A percentile compares a stretch with the other conserved stretches of the same genome.
phyloP scores from a whole-genome alignment of 2,797 vertebrate genomes.

The Menidia menidia region DNA sequence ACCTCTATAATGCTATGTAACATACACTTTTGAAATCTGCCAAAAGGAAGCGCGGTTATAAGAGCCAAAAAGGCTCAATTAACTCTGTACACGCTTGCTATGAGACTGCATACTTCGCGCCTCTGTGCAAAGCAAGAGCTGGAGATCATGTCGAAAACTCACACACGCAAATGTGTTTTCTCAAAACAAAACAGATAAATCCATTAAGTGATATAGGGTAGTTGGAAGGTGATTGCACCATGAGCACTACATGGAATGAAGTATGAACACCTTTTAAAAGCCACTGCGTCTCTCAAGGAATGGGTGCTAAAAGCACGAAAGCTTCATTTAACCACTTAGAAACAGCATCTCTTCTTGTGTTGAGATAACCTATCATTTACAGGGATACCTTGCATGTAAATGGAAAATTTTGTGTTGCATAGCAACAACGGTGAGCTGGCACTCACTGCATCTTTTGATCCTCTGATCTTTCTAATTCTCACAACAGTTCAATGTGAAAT shows the following conservation, averaged over 20 bases:
- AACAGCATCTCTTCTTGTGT: neutral
- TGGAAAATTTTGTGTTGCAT: conserved; percentile 39
- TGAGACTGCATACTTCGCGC: neutral
- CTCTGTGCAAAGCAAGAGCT: neutral
- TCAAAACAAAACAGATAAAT: neutral
- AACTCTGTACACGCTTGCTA: neutral
- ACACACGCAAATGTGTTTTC: neutral
- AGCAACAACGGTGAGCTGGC: conserved; percentile 31
- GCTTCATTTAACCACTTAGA: neutral
- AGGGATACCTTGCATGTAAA: conserved; percentile 15
- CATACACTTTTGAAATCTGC: neutral
- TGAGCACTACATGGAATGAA: conserved; percentile 12
- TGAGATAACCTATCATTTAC: neutral
- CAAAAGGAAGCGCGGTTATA: neutral
- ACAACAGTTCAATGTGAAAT: conserved; percentile 32
- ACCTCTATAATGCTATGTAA: neutral
- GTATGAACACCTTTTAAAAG: conserved; percentile 8
- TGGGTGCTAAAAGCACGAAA: conserved; percentile 3
- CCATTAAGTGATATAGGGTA: neutral
- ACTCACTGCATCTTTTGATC: conserved; percentile 41
- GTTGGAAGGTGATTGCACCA: neutral
- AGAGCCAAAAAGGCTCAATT: neutral
- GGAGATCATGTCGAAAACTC: neutral
- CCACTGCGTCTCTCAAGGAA: conserved; percentile 4
- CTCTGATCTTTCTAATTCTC: conserved; percentile 26